Base-by-base conservation (phyloP, 2,797 vertebrate genomes). In the Protonibea diacanthus region DNA sequence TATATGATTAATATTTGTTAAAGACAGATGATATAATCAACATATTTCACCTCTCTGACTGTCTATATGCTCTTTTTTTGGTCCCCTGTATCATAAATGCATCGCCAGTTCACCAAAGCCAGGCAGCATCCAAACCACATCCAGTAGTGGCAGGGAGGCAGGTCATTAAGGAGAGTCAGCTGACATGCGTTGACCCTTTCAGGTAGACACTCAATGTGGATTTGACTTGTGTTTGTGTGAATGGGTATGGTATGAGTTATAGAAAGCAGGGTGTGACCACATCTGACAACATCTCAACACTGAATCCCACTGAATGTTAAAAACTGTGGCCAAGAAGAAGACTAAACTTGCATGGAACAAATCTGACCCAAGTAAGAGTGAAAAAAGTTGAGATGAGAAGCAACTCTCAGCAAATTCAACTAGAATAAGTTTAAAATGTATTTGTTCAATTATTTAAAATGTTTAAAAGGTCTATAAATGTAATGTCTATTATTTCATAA, bases 241-340 rank as follows among this genome's bases (percentile, higher is more conserved):
- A n/a, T 55, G n/a, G n/a, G n/a, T n/a, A 44, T 1, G 3, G 23
- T 44, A 42, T 13, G 23, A 47, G 5, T 33, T 33, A 33, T 6
- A 33, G 29, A 33, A 33, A 33, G 29, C 29, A 33, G 29, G 29
- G 29, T 7, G 29, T 33, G 29, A 33, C 29, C 29, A 29, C 29
- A 29, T 29, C 29, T 29, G 1, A 29, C 29, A 6, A 29, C 27
- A 29, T 29, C 27, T 29, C 27, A 49, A 9, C 8, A 49, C 4
- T 29, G 27, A 29, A 29, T 29, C 7, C 7, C 3, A 2, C 23
- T 29, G 9, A 55, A 53, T 1, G 0, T 40, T 1, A 38, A 59
- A 59, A 58, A 59, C 56, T 59, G 20, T 55, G 51, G 66, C 13
- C 66, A 68, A 23, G 17, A 44, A n/a, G 17, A 25, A 18, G 25